Evolutionary conservation across 1,140 invertebrate species (phyloP), one percentile per base, ranked within the genome.

Genomic region (Mamestra configurata): DNA sequence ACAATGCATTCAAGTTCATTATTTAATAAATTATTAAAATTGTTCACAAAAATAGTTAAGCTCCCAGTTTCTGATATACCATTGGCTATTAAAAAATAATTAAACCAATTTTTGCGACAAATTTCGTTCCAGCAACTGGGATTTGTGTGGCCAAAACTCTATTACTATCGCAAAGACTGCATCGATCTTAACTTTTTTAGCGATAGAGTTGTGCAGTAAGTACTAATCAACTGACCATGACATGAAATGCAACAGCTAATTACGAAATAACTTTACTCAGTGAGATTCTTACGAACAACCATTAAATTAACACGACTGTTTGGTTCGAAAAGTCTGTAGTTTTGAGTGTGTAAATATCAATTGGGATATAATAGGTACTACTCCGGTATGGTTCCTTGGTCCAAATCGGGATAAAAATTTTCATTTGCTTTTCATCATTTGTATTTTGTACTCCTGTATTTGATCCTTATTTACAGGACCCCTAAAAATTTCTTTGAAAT

Each of bases 171-270:
- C 27, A 49, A 61, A 76, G 64, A 64, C 73, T 76, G 55, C 73
- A 76, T 76, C 40, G 35, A 59, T 49, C 20, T 31, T 40, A 46
- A 61, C 37, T 49, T 64, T 59, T 76, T 76, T 76, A 75, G 53
- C 37, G 18, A 8, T 40, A 40, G 18, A 66, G 61, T 66, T 66
- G 31, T 64, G 61, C 61, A 66, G 61, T 49, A 49, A 11, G 22
- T 53, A 31, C n/a, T 73, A 35, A 2, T 8, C 55, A 24, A 5
- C 8, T 76, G 55, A 35, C 73, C 73, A 24, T 76, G 73, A 49
- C 73, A 76, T 31, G 40, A 76, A 76, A 76, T 76, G 73, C 73
- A 76, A 37, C 18, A 13, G 27, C 40, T 64, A 64, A 76, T 76
- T 61, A 57, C 73, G 40, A 76, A 27, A 76, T 64, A 31, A 49